These are phyloP conservation scores for Fundulus diaphanus DNA, from an alignment of 2,797 vertebrate genomes.

Conservation along the genomic window DNA sequence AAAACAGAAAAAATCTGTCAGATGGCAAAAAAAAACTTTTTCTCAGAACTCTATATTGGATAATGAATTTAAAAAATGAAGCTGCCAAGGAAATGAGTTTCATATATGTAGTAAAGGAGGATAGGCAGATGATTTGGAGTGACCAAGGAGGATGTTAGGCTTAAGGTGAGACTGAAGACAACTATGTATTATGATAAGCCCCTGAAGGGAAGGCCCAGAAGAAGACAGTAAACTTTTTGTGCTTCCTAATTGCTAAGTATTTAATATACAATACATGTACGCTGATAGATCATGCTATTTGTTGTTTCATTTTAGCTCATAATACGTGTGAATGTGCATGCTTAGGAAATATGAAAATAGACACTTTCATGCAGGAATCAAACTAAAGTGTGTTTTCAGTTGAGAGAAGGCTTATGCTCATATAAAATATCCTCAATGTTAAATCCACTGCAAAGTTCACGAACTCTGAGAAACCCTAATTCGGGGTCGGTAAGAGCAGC, in stretches of 20 bases:
- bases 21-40: background rate
- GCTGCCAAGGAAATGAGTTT: background rate
- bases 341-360: background rate
- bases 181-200: too few species aligned
- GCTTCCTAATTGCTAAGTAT: background rate
- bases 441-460: constrained; percentile 4
- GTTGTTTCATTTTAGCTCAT: background rate
- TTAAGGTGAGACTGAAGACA: too few species aligned
- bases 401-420: background rate
- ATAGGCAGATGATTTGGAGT: background rate
- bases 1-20: background rate
- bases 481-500: constrained; percentile 1
- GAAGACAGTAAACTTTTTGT: too few species aligned
- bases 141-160: too few species aligned
- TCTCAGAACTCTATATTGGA: too few species aligned
- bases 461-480: constrained; percentile 3
- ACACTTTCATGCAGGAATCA: background rate
- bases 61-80: background rate
- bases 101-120: background rate
- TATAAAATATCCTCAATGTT: constrained; percentile 8
- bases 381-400: background rate
- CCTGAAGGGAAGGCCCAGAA: too few species aligned
- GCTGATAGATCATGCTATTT: background rate
- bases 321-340: background rate
- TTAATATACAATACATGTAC: background rate